Evolutionary conservation across 1,140 invertebrate genomes (phyloP).

Genomic region (Brachionus asplanchnoidis): DNA sequence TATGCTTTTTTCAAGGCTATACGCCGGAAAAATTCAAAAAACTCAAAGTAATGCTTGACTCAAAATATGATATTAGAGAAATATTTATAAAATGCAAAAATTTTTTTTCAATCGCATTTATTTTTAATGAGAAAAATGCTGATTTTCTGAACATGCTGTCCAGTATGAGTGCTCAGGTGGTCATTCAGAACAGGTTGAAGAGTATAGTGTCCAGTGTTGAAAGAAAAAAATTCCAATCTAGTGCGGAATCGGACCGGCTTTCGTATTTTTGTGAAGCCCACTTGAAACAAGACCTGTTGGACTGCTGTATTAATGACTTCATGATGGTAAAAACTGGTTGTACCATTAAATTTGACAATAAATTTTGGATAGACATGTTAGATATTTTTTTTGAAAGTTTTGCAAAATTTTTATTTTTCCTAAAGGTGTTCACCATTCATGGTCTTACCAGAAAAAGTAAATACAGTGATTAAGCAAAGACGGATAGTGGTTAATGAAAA

Average conservation of each 20-base stretch:
- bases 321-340: not conserved
- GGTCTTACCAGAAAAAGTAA: not conserved
- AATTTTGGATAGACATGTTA: not conserved
- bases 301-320: not conserved
- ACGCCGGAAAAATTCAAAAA: not conserved
- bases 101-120: not conserved
- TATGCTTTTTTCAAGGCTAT: not conserved
- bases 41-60: not conserved
- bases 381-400: not conserved
- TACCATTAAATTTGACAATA: not conserved
- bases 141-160: not conserved
- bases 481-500: not conserved
- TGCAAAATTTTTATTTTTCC: not conserved
- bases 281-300: not conserved
- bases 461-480: not conserved
- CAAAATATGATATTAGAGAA: not conserved
- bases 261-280: not conserved
- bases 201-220: not conserved
- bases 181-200: not conserved
- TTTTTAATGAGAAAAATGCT: not conserved
- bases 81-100: conserved; percentile 14
- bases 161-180: not conserved
- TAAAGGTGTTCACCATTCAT: not conserved
- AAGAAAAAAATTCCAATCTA: not conserved
- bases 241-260: not conserved